A percentile compares a stretch with the other conserved stretches of the same genome.
phyloP scores from a whole-genome alignment of 2,113 vertebrate species.

The Macheiramphus alcinus region DNA sequence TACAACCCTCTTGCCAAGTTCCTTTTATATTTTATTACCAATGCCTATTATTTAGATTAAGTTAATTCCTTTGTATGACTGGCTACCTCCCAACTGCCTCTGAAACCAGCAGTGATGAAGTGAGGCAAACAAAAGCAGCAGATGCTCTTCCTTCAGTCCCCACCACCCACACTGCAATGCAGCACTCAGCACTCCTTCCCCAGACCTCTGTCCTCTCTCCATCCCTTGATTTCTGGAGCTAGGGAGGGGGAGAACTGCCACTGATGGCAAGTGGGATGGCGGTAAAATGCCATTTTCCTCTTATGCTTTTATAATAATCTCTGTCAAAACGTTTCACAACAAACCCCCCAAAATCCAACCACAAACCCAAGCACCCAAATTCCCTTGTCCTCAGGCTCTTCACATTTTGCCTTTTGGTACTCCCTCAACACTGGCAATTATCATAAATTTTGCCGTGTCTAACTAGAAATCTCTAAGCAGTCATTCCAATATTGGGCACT shows the following conservation, averaged over 20 bases:
- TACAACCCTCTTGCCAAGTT: not conserved
- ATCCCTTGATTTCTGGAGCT: not conserved
- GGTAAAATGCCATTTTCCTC: not conserved
- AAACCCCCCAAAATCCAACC: not conserved
- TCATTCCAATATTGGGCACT: not conserved
- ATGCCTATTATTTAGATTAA: not conserved
- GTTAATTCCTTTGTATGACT: not conserved
- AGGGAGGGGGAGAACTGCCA: not conserved
- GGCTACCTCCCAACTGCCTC: not conserved
- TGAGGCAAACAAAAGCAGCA: not conserved
- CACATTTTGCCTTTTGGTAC: not conserved
- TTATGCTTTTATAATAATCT: not conserved
- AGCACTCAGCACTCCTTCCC: not conserved
- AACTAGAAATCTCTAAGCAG: slow-evolving; percentile 21
- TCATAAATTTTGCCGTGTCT: not conserved
- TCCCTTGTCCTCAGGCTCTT: not conserved
- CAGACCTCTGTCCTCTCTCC: not conserved
- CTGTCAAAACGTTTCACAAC: not conserved
- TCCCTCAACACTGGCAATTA: not conserved
- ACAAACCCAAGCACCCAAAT: not conserved
- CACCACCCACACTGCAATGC: not conserved
- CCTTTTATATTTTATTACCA: not conserved
- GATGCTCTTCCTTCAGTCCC: not conserved
- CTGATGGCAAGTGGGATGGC: not conserved
- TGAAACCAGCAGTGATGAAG: not conserved